Evolutionary conservation across 2,113 vertebrate species (phyloP), one percentile per base, ranked within the genome.

Genomic region (Actenoides lindsayi): DNA sequence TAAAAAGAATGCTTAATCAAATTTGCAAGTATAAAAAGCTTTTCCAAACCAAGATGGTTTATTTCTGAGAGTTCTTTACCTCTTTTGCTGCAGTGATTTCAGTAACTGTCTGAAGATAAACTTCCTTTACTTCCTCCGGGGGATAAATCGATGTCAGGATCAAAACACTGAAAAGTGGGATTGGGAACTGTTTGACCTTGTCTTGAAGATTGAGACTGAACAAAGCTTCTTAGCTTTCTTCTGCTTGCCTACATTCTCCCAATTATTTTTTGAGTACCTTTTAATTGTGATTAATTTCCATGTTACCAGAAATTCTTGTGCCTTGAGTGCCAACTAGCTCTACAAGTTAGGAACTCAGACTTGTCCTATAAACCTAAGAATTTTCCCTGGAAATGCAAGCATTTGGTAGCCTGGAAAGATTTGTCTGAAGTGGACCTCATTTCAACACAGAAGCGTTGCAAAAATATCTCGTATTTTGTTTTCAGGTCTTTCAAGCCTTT

Each of bases 131-230:
- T 87, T 93, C 67, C 62, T 80, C 16, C 80, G 35, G 44, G 50
- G 33, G 14, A 90, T 92, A 74, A 77, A 90, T 93, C 79, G 81
- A 17, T 88, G 71, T 46, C 46, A 68, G 59, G 37, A 84, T 97
- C 62, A 91, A 71, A 94, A 53, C 73, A 83, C 31, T 78, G 71
- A 42, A 86, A 78, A 78, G 24, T 0, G 0, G 76, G 41, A 83
- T 90, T 83, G 74, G 85, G 71, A 96, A 18, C 37, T 83, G 4
- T 94, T 88, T 59, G 75, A 73, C 69, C 51, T 90, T 90, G 10
- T 80, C 59, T 95, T 74, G 46, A 83, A 93, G 78, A 77, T 0
- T 62, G 71, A 68, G 44, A 76, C 44, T 83, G 44, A 76, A 25
- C 31, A 85, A 69, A 86, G 28, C 70, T 67, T 3, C 70, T 91